Base-by-base conservation (phyloP, 1,140 invertebrate genomes). In the Ectropis grisescens region DNA sequence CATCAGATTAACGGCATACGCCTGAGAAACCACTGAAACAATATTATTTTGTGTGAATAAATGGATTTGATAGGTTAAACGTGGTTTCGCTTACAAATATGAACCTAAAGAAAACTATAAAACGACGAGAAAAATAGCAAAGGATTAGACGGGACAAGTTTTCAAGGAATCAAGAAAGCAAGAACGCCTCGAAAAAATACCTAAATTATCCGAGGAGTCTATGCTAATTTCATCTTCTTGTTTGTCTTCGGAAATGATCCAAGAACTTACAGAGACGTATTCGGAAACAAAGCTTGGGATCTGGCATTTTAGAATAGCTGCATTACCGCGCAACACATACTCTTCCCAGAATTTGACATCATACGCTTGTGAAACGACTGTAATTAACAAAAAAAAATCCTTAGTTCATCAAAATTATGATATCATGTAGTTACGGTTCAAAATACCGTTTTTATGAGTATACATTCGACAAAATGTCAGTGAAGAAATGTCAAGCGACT, bases 241-340 rank as follows among this genome's bases (percentile, higher is more conserved):
- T 60, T 82, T 82, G 64, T 82, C 82, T 55, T 84, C 70, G 16
- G 75, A 74, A 27, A 74, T 60, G 39, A 90, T 84, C 95, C 95
- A 97, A 33, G 90, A 88, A 46, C 88, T 87, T 27, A 96, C 90
- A 33, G 89, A 86, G 31, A 76, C 68, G 65, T 95, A 95, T 81
- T 95, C 92, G n/a, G 89, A 89, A 37, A 96, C 92, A 74, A 94
- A 96, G 67, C 89, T 92, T 11, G 94, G 94, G 33, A 96, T 89
- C 49, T 91, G 84, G 76, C 94, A 96, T 74, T 93, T 93, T 30
- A 96, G 82, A 27, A 92, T 91, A 8, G 91, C 94, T 15, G 92
- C 90, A 70, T 95, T 94, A 44, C 92, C 93, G 37, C 90, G 87
- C 42, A 94, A 86, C 11, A 94, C 92, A 66, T 93, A 95, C 54